phyloP scores from a whole-genome alignment of 2,797 vertebrate genomes.

The Rhynchotus rufescens region DNA sequence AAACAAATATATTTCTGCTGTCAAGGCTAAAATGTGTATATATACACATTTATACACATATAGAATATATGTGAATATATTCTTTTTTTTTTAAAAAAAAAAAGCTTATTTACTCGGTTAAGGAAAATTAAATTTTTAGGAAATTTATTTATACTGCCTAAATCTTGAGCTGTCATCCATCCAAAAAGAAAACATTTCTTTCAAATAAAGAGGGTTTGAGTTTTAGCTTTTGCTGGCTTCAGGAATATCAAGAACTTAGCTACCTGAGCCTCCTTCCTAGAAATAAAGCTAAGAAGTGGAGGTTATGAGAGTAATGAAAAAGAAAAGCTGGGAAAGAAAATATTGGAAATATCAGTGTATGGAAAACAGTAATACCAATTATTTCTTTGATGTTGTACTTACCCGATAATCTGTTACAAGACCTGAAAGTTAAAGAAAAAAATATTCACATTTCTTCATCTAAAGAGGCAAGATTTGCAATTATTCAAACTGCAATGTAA shows the following conservation, averaged over 20 bases:
- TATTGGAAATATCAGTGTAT: background rate
- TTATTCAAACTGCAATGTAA: background rate
- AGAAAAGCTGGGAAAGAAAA: background rate
- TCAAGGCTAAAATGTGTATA: background rate
- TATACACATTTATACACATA: no score
- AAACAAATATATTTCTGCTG: background rate
- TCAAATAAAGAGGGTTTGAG: background rate
- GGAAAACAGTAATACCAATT: background rate
- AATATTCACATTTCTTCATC: background rate
- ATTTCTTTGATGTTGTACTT: constrained; percentile 65
- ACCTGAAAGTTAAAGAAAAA: constrained; percentile 75
- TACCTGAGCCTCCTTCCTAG: background rate
- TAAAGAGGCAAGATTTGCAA: background rate
- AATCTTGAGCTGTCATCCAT: background rate
- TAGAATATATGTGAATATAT: no score
- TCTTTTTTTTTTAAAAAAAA: background rate
- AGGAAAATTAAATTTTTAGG: background rate
- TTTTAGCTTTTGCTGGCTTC: background rate
- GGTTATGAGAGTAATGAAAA: background rate
- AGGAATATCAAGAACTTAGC: background rate
- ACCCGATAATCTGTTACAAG: constrained; percentile 91
- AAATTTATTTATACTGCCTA: background rate
- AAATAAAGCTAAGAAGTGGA: background rate
- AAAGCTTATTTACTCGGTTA: background rate
- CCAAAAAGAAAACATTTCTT: background rate